Conservation (phyloP, 1,140 invertebrate genomes). For the Mercenaria mercenaria region DNA sequence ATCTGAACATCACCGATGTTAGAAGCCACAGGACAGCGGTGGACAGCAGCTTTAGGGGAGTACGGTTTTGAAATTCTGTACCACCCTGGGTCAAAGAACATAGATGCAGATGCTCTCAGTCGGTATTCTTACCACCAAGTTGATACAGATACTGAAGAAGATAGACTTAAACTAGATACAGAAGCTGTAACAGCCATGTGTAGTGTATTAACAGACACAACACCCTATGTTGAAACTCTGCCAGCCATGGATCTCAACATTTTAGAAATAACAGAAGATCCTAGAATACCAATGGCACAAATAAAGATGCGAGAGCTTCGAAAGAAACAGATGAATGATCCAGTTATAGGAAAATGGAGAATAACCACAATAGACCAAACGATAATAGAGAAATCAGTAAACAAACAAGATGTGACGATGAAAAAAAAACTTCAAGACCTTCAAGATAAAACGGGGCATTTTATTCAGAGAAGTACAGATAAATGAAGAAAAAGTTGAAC, state of each 20-base stretch:
- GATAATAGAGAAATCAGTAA: background rate
- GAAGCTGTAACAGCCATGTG: background rate
- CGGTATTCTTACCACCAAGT: background rate
- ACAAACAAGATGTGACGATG: background rate
- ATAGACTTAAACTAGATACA: background rate
- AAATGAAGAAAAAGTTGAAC: background rate
- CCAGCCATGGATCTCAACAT: background rate
- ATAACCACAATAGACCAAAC: background rate
- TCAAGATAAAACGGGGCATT: background rate
- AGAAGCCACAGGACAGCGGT: slow-evolving; percentile 64
- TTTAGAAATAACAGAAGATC: background rate
- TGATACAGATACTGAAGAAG: background rate
- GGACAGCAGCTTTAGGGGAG: background rate
- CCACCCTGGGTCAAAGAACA: background rate
- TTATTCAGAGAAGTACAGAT: background rate
- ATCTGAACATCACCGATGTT: slow-evolving; percentile 61
- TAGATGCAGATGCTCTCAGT: slow-evolving; percentile 54
- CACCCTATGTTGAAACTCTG: background rate
- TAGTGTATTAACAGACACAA: background rate
- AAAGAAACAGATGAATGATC: background rate
- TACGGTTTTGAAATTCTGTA: slow-evolving; percentile 33
- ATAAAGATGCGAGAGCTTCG: background rate
- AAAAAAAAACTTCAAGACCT: background rate
- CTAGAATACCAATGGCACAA: background rate
- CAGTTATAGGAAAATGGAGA: background rate